These are phyloP conservation scores for Leuctra nigra DNA, from an alignment of 2,888 invertebrate species.

Conservation along the genomic window DNA sequence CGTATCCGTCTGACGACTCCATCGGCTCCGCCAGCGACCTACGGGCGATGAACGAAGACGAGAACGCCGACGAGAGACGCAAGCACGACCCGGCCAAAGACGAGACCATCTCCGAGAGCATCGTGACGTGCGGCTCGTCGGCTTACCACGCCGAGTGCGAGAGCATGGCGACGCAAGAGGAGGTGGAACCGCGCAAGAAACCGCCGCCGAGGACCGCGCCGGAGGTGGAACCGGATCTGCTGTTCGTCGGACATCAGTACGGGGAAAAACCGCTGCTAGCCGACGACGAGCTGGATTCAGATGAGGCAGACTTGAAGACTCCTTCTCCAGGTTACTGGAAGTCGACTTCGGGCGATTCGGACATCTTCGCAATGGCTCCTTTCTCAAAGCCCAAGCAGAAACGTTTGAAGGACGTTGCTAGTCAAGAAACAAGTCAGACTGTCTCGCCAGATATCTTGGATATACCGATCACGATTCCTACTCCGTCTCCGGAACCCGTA, in stretches of 20 bases:
- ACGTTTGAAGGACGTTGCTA: conserved; percentile 3
- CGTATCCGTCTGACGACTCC: conserved; percentile 54
- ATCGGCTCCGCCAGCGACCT: conserved; percentile 68
- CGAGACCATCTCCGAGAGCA: conserved; percentile 44
- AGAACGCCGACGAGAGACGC: conserved; percentile 43
- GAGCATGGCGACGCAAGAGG: conserved; percentile 56
- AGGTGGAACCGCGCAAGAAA: conserved; percentile 43
- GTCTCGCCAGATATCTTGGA: conserved; percentile 23
- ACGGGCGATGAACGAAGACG: conserved; percentile 47
- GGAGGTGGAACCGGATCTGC: conserved; percentile 46
- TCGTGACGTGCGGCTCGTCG: conserved; percentile 59
- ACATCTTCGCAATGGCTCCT: conserved; percentile 65
- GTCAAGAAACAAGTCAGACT: conserved; percentile 28
- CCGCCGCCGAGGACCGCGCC: conserved; percentile 42
- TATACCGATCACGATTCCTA: conserved; percentile 1
- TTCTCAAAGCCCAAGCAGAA: conserved; percentile 40
- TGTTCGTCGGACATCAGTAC: conserved; percentile 66
- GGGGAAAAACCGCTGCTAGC: conserved; percentile 67
- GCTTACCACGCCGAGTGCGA: conserved; percentile 68
- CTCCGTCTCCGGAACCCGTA: background rate
- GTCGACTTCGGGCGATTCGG: conserved; percentile 36
- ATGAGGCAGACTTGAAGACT: conserved; percentile 36
- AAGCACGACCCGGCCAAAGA: conserved; percentile 34
- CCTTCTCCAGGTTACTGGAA: conserved; percentile 20
- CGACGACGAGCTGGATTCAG: conserved; percentile 69